Evolutionary conservation across 1,140 invertebrate genomes (phyloP), one percentile per base, ranked within the genome.

Genomic region (Macrosteles quadrilineatus): DNA sequence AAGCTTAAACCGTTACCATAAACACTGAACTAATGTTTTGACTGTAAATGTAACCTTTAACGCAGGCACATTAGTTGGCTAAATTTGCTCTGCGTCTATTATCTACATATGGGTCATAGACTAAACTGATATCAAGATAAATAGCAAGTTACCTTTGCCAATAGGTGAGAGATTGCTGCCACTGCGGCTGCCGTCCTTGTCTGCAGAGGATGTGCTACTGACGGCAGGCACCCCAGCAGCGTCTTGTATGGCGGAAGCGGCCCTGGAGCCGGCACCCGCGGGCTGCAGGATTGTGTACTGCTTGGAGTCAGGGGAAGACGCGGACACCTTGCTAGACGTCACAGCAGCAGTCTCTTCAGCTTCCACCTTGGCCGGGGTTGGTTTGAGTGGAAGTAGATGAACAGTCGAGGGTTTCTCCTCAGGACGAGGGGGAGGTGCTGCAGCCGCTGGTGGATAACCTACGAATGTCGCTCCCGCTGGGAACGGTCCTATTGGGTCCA

Each of bases 251-350:
- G 90, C 90, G 21, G 88, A 90, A 1, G 91, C 90, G 0, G 90
- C 90, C 31, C 90, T 85, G 3, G 91, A 92, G 1, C 90, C 88
- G 0, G 87, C 84, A 17, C 87, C 88, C 9, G 91, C 91, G 0
- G 91, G 91, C 77, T 94, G 92, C 19, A 93, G 81, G 62, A 93
- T 91, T 17, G 91, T 94, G 75, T 93, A 94, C 75, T 93, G 91
- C 79, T 92, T 86, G 71, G 81, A 82, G 30, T 87, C 86, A 0
- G 86, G 85, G 23, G 85, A 86, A 23, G 81, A 81, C 0, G 82
- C 80, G 17, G 82, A 78, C 36, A 55, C 47, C 67, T 32, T 71
- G 12, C 27, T 71, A 43, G 71, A 62, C 0, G 64, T 66, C 53
- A 55, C 40, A 32, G 21, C 59, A 11, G 59, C 64, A 14, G 74